phyloP scores from a whole-genome alignment of 2,888 invertebrate species.

The Melanargia galathea region DNA sequence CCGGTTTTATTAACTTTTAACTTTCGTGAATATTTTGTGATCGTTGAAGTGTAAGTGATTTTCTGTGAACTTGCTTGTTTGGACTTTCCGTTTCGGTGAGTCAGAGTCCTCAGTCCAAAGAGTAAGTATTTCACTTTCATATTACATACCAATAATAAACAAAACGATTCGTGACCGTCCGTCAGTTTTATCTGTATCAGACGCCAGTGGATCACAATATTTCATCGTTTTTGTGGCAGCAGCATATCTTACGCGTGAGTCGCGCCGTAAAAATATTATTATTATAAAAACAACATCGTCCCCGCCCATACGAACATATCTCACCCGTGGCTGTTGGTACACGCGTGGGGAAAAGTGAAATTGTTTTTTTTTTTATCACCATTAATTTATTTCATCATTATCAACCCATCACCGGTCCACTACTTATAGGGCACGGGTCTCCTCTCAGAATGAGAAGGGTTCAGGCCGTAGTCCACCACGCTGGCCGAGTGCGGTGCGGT shows the following conservation, averaged over 20 bases:
- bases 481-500: too few relatives aligned
- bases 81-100: background rate
- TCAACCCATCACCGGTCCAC: too few relatives aligned
- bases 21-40: too few relatives aligned
- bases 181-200: conserved; percentile 32
- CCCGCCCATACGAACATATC: conserved; percentile 25
- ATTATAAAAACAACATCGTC: conserved; percentile 38
- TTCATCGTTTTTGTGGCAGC: conserved; percentile 32
- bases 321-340: conserved; percentile 25
- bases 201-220: conserved; percentile 19
- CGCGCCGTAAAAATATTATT: conserved; percentile 41
- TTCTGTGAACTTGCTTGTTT: too few relatives aligned
- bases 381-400: too few relatives aligned
- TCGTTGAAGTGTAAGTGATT: too few relatives aligned
- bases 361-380: background rate
- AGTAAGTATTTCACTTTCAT: background rate
- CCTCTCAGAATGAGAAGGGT: too few relatives aligned
- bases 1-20: too few relatives aligned
- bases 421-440: too few relatives aligned
- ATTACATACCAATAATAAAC: conserved; percentile 6
- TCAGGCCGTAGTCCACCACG: too few relatives aligned
- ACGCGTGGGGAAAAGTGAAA: conserved; percentile 21
- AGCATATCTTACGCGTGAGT: conserved; percentile 39
- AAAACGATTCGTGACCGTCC: conserved; percentile 26
- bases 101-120: too few relatives aligned